Base-by-base conservation (phyloP, 2,797 vertebrate genomes). In the Notolabrus celidotus region DNA sequence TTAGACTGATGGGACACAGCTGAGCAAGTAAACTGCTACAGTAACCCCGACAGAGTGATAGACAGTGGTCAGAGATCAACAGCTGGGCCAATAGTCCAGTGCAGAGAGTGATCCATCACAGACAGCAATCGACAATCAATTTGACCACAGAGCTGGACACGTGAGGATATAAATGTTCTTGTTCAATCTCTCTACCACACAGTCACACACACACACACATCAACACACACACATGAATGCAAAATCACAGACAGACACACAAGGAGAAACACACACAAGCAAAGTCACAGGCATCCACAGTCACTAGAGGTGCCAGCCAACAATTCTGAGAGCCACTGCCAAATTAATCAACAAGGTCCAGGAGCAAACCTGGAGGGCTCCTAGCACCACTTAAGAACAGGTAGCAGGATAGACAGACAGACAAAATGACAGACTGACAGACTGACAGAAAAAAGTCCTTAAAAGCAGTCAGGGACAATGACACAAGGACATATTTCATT, bases 81-180 rank as follows among this genome's bases (percentile, higher is more conserved):
- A 74, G 74, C 77, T 79, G 58, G 67, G 77, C 62, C 74, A 76
- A 36, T 66, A 71, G 82, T 71, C 74, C 69, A 79, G 72, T 27
- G 58, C 67, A 66, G 68, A 46, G 79, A 64, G 31, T 25, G 69
- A 86, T 91, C 83, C 81, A 87, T 88, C 87, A 86, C 65, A 39
- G 54, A 51, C 55, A 49, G 71, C 63, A 22, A 63, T 25, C 41
- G 50, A 61, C 61, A 63, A 89, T 91, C 82, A 87, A 83, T 91
- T 76, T 67, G 39, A 56, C 62, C 70, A 62, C 74, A 67, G 68
- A 80, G 75, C 34, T 57, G 71, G 71, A 65, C 38, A 42, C 58
- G 19, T 34, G 69, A 74, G 78, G 65, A 75, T 53, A 58, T 73
- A 69, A 57, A 49, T 20, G 59, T 66, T 75, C 50, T 65, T 53